Evolutionary conservation across 1,140 invertebrate species (phyloP).

Genomic region (Penaeus chinensis): DNA sequence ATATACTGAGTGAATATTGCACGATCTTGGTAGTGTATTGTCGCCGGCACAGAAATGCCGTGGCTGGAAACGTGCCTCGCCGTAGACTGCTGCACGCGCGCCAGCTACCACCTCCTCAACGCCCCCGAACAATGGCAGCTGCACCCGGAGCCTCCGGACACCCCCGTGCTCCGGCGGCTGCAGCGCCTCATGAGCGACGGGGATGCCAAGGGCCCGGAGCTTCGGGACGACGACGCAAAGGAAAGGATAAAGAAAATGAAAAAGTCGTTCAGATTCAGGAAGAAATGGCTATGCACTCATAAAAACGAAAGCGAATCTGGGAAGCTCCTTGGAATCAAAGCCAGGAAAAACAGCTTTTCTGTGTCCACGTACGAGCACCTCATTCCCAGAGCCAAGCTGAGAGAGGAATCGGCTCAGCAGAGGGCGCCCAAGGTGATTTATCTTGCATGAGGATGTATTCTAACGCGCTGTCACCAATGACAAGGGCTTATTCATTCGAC

Average conservation of each 20-base stretch:
- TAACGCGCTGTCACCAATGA: too few relatives aligned
- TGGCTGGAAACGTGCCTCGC: conserved; percentile 46
- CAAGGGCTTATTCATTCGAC: too few relatives aligned
- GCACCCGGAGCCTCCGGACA: conserved; percentile 30
- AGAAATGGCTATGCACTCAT: conserved; percentile 6
- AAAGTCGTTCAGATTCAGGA: background rate
- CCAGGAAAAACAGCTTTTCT: too few relatives aligned
- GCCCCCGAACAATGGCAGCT: conserved; percentile 32
- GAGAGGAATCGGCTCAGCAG: background rate
- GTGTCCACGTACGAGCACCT: conserved; percentile 9
- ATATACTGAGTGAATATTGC: conserved; percentile 31
- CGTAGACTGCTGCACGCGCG: conserved; percentile 35
- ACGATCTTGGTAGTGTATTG: conserved; percentile 13
- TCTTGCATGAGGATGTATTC: too few relatives aligned
- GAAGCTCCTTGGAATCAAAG: too few relatives aligned
- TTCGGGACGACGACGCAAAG: background rate
- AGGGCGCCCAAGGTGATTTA: too few relatives aligned
- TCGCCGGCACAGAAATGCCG: conserved; percentile 21
- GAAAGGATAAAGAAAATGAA: background rate
- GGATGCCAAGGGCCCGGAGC: background rate
- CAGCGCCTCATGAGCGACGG: conserved; percentile 42
- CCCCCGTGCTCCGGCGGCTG: conserved; percentile 37
- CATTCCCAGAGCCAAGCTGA: conserved; percentile 44
- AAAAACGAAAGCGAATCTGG: background rate
- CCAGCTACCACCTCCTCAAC: conserved; percentile 23